Conservation (phyloP, 2,113 vertebrate genomes). For the Rhea pennata region DNA sequence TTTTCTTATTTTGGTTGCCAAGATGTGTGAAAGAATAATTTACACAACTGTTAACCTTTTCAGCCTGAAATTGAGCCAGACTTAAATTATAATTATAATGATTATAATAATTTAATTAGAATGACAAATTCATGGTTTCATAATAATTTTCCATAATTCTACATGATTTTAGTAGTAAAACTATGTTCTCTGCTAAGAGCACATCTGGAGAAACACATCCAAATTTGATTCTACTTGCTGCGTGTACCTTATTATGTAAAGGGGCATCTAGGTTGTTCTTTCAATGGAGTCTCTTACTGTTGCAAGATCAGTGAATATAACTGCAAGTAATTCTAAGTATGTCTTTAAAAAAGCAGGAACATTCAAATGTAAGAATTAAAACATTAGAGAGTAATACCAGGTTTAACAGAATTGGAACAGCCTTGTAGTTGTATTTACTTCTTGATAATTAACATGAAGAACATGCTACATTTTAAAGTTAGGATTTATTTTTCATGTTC, state of each 20-base stretch:
- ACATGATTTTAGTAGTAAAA: neutral
- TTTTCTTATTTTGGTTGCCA: neutral
- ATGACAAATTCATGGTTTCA: neutral
- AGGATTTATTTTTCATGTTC: slow-evolving; percentile 19
- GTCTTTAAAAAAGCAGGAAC: neutral
- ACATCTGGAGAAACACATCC: neutral
- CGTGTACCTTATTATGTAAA: neutral
- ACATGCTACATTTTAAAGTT: neutral
- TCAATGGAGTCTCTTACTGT: neutral
- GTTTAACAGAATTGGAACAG: neutral
- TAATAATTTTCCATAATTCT: neutral
- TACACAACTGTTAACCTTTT: neutral
- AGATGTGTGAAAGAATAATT: neutral
- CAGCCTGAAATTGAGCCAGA: neutral
- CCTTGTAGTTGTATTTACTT: slow-evolving; percentile 2
- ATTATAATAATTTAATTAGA: neutral
- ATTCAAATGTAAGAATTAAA: neutral
- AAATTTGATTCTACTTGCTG: neutral
- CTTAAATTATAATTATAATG: neutral
- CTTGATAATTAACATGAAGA: neutral
- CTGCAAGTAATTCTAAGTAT: neutral
- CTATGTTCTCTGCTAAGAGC: neutral
- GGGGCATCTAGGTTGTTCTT: neutral
- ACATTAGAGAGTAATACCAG: neutral
- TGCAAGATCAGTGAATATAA: neutral